Conservation (phyloP, 2,113 vertebrate genomes). For the Nerophis lumbriciformis region DNA sequence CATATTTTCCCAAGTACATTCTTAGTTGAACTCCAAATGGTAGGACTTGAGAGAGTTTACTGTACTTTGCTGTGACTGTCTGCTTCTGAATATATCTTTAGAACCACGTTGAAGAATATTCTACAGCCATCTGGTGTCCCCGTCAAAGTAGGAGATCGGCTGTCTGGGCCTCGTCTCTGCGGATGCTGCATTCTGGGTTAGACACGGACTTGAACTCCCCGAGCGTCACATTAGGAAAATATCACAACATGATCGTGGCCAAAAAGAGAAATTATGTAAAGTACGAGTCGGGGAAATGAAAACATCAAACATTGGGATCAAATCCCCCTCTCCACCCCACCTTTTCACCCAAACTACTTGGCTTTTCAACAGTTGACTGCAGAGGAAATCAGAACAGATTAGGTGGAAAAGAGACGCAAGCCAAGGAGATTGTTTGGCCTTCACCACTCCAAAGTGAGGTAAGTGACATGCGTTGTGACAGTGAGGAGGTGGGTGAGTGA, state of each 20-base stretch:
- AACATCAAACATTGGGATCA: not conserved
- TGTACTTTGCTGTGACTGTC: not conserved
- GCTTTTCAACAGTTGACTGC: not conserved
- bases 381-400: not conserved
- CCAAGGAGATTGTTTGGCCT: conserved; percentile 1
- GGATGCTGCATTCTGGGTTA: conserved; percentile 5
- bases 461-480: conserved; percentile 9
- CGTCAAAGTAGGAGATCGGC: conserved; percentile 19
- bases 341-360: not conserved
- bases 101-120: not conserved
- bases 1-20: not conserved
- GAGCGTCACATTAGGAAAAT: not conserved
- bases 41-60: not conserved
- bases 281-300: not conserved
- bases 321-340: not conserved
- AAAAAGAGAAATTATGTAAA: conserved; percentile 2
- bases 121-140: conserved; percentile 10
- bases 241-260: not conserved
- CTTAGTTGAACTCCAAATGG: not conserved
- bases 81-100: not conserved
- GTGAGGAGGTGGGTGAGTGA: conserved; percentile 17
- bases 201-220: not conserved
- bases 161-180: conserved; percentile 4
- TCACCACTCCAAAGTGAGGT: conserved; percentile 15
- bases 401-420: not conserved